Evolutionary conservation across 2,797 vertebrate genomes (phyloP).

Genomic region (Brotula barbata): DNA sequence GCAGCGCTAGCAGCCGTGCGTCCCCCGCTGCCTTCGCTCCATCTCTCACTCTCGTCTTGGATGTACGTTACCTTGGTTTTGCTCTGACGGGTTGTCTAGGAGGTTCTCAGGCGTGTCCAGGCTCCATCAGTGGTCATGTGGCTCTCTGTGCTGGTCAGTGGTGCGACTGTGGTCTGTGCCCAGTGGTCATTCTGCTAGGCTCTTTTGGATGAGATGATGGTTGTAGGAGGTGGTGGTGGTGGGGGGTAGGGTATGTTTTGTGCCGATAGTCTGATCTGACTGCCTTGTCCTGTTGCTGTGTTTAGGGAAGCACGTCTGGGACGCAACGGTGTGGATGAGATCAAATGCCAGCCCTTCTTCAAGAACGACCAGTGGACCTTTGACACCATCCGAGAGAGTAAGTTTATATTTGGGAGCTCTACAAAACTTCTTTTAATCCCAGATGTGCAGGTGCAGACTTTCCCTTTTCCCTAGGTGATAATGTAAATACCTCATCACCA

Average conservation of each 20-base stretch:
- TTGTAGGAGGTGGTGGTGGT: constrained; percentile 44
- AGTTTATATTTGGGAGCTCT: constrained; percentile 67
- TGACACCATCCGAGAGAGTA: constrained; percentile 96
- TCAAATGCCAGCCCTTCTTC: constrained; percentile 95
- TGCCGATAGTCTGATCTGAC: constrained; percentile 26
- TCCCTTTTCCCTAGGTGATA: constrained; percentile 22
- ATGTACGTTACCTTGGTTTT: constrained; percentile 29
- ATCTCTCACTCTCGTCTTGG: constrained; percentile 31
- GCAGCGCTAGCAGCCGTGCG: constrained; percentile 13
- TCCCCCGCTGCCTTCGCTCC: constrained; percentile 6
- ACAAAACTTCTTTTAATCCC: background rate
- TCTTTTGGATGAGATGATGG: constrained; percentile 57
- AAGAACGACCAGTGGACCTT: constrained; percentile 97
- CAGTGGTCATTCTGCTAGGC: constrained; percentile 43
- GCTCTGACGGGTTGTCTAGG: constrained; percentile 22
- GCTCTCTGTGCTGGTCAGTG: constrained; percentile 59
- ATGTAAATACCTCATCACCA: constrained; percentile 4
- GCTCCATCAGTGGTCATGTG: constrained; percentile 50
- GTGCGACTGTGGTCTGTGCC: constrained; percentile 42
- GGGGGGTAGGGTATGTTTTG: constrained; percentile 32
- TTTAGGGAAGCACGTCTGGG: constrained; percentile 93
- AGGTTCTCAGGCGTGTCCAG: constrained; percentile 25
- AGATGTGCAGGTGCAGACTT: constrained; percentile 24
- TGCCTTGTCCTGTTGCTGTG: constrained; percentile 67
- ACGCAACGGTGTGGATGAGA: constrained; percentile 84